Evolutionary conservation across 2,888 invertebrate species (phyloP).

Genomic region (Dasypolia templi): DNA sequence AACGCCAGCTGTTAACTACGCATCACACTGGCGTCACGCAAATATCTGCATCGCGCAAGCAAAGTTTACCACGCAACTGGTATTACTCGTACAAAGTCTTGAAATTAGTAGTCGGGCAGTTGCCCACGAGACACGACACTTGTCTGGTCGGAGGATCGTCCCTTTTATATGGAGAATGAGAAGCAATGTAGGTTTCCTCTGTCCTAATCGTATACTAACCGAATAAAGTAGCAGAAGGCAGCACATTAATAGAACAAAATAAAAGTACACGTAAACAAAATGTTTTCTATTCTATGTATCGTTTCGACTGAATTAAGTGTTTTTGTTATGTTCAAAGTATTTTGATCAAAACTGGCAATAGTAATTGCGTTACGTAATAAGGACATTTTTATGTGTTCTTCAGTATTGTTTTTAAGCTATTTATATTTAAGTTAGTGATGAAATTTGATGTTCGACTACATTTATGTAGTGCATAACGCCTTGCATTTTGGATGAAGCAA

Average conservation of each 20-base stretch:
- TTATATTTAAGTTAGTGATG: neutral
- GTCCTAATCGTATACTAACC: constrained; percentile 2
- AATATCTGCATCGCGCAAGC: too few species aligned
- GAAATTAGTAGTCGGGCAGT: too few species aligned
- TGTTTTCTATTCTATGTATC: neutral
- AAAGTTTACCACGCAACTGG: too few species aligned
- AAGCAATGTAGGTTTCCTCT: neutral
- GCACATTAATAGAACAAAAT: constrained; percentile 11
- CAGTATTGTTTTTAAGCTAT: neutral
- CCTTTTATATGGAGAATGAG: too few species aligned
- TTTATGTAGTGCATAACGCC: neutral
- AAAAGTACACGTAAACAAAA: constrained; percentile 6
- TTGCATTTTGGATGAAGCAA: neutral
- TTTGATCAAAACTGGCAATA: constrained; percentile 4
- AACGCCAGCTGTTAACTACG: too few species aligned
- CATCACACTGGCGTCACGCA: too few species aligned
- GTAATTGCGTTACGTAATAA: neutral
- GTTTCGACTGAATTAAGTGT: constrained; percentile 15
- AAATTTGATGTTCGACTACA: neutral
- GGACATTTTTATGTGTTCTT: neutral
- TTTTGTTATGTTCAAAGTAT: constrained; percentile 11
- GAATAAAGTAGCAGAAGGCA: neutral
- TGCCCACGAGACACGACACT: too few species aligned
- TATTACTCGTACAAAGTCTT: too few species aligned
- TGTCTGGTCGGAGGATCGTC: too few species aligned